Conservation (phyloP, 2,113 vertebrate species). For the Ariopsis seemanni region DNA sequence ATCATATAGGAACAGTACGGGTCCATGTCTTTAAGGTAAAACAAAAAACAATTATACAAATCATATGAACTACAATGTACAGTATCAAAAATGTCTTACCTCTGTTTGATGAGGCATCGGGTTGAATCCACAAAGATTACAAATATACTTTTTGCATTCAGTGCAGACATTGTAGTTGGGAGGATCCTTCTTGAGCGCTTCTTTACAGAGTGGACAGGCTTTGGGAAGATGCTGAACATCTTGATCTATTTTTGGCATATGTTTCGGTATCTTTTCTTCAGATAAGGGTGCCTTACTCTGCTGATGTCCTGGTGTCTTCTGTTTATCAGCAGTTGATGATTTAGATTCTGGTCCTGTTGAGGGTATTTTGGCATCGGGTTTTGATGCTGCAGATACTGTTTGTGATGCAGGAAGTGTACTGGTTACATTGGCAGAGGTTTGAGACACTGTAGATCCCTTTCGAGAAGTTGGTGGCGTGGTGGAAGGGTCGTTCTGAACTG, state of each 20-base stretch:
- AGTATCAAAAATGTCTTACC: slow-evolving; percentile 69
- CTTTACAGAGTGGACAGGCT: slow-evolving; percentile 82
- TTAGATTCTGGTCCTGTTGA: neutral
- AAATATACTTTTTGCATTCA: slow-evolving; percentile 81
- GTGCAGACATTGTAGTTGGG: slow-evolving; percentile 83
- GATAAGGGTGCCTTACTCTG: slow-evolving; percentile 36
- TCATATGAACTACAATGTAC: neutral
- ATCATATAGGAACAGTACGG: neutral
- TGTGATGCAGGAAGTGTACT: slow-evolving; percentile 53
- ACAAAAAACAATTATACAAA: neutral
- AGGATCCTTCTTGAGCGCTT: slow-evolving; percentile 75
- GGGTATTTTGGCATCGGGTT: neutral
- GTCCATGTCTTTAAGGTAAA: neutral
- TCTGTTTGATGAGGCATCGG: slow-evolving; percentile 79
- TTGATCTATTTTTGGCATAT: slow-evolving; percentile 45
- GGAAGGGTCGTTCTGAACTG: slow-evolving; percentile 68
- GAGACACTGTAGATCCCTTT: slow-evolving; percentile 55
- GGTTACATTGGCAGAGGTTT: slow-evolving; percentile 41
- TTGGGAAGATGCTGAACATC: slow-evolving; percentile 33
- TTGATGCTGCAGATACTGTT: slow-evolving; percentile 46
- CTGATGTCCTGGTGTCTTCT: slow-evolving; percentile 58
- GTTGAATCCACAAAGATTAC: slow-evolving; percentile 89
- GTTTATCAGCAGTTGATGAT: slow-evolving; percentile 20
- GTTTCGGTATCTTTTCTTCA: slow-evolving; percentile 57
- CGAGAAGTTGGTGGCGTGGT: slow-evolving; percentile 64